Evolutionary conservation across 2,797 vertebrate species (phyloP), one percentile per base, ranked within the genome.

Genomic region (Tachyglossus aculeatus): DNA sequence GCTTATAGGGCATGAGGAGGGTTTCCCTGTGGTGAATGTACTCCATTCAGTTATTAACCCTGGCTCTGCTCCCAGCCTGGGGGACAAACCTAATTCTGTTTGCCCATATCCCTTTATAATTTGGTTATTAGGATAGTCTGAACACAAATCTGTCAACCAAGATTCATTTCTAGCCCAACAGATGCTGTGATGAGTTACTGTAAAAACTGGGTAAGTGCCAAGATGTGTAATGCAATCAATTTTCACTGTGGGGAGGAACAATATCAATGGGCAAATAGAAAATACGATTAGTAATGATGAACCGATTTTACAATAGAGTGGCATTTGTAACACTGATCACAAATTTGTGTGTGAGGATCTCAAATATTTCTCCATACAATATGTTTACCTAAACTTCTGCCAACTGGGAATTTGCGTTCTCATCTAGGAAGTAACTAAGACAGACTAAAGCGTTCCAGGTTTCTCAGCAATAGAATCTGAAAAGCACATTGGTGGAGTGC

Each of bases 1-100:
- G 70, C 67, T 81, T 6, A 2, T 61, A 48, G 44, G 52, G 77
- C 38, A 44, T 51, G 61, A 74, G 77, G 47, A 3, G 29, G 48
- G 45, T 77, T 39, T 15, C 1, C 59, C 34, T 18, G 53, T 31
- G 0, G 60, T 15, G 27, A 24, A 55, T 44, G 40, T 0, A 6
- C 13, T 21, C 41, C 43, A 43, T 76, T 82, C 75, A 53, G 41
- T 24, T 18, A 27, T 29, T 40, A 37, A 54, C 31, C 4, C 61
- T 19, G n/a, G n/a, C 24, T n/a, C 39, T 38, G 12, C 44, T 16
- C 29, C 31, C 55, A 51, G n/a, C n/a, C n/a, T n/a, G n/a, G n/a
- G 61, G 45, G 56, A 52, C 6, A 16, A 4, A 34, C 29, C 5
- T n/a, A n/a, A 25, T 13, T 22, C 25, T 0, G 21, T 32, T 56